These are phyloP conservation scores for Anthrax anthrax DNA, from an alignment of 2,888 invertebrate species.

Conservation along the genomic window DNA sequence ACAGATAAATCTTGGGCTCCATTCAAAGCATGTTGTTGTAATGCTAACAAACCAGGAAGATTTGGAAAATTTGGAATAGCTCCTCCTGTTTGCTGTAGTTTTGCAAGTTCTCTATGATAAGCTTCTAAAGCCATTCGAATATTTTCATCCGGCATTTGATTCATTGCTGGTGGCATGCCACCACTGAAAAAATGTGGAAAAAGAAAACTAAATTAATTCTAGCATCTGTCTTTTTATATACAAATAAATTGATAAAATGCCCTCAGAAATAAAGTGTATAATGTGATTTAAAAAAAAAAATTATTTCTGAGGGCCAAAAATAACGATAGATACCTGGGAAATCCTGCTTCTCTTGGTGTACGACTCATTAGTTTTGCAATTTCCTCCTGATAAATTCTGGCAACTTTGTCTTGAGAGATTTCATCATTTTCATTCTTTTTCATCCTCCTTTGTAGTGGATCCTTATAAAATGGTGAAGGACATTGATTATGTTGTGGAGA, in stretches of 20 bases:
- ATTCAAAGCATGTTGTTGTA: slow-evolving; percentile 59
- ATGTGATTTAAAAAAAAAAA: neutral
- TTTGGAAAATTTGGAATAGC: slow-evolving; percentile 42
- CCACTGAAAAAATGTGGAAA: slow-evolving; percentile 73
- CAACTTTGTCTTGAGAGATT: slow-evolving; percentile 91
- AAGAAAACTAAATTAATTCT: slow-evolving; percentile 46
- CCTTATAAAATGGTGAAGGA: slow-evolving; percentile 67
- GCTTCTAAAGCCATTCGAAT: slow-evolving; percentile 80
- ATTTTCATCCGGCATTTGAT: slow-evolving; percentile 54
- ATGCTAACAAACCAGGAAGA: slow-evolving; percentile 53
- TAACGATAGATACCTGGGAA: slow-evolving; percentile 51
- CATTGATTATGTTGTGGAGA: slow-evolving; percentile 66
- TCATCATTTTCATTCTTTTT: slow-evolving; percentile 90
- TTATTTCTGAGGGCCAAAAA: neutral
- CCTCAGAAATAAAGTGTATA: neutral
- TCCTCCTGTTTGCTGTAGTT: slow-evolving; percentile 52
- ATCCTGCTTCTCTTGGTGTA: slow-evolving; percentile 54
- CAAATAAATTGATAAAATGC: slow-evolving; percentile 17
- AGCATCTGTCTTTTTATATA: slow-evolving; percentile 34
- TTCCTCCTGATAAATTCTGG: slow-evolving; percentile 89
- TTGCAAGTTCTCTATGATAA: slow-evolving; percentile 85
- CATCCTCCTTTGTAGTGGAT: slow-evolving; percentile 55
- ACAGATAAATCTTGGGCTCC: slow-evolving; percentile 73
- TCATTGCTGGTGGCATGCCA: slow-evolving; percentile 29
- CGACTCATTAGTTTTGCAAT: slow-evolving; percentile 84